phyloP scores from a whole-genome alignment of 2,113 vertebrate species.

The Apistogramma diplotaenia region DNA sequence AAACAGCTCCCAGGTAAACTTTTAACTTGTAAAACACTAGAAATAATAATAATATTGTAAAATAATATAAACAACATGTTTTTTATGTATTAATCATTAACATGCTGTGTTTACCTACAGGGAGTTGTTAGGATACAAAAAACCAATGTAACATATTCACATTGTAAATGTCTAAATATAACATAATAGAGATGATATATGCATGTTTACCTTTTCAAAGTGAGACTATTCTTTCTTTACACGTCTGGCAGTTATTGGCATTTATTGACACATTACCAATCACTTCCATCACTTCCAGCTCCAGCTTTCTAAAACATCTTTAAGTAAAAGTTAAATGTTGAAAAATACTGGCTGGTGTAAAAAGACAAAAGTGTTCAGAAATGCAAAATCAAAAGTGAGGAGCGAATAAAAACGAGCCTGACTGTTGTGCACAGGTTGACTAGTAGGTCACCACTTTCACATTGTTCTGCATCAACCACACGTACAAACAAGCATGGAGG shows the following conservation, averaged over 20 bases:
- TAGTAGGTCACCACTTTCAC: conserved; percentile 44
- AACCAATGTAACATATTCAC: background rate
- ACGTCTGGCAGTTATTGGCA: background rate
- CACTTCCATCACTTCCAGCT: background rate
- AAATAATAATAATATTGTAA: too few relatives aligned
- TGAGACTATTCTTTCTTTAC: background rate
- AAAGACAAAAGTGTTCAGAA: background rate
- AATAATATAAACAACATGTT: too few relatives aligned
- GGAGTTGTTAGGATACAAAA: background rate
- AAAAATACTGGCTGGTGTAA: background rate
- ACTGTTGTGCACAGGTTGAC: conserved; percentile 10
- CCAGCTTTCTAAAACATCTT: background rate
- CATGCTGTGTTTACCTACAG: background rate
- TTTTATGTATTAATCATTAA: background rate
- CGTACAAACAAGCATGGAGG: conserved; percentile 17
- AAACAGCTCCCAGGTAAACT: background rate
- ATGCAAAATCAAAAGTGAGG: background rate
- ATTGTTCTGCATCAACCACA: conserved; percentile 24
- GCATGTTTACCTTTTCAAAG: background rate
- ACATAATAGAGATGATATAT: background rate
- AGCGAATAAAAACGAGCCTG: background rate
- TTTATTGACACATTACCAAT: rapidly evolving
- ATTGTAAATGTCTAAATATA: background rate
- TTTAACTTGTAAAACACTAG: too few relatives aligned
- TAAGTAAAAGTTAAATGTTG: background rate